A percentile compares a stretch with the other conserved stretches of the same genome.
phyloP scores from a whole-genome alignment of 2,797 vertebrate species.

The Melopsittacus undulatus region DNA sequence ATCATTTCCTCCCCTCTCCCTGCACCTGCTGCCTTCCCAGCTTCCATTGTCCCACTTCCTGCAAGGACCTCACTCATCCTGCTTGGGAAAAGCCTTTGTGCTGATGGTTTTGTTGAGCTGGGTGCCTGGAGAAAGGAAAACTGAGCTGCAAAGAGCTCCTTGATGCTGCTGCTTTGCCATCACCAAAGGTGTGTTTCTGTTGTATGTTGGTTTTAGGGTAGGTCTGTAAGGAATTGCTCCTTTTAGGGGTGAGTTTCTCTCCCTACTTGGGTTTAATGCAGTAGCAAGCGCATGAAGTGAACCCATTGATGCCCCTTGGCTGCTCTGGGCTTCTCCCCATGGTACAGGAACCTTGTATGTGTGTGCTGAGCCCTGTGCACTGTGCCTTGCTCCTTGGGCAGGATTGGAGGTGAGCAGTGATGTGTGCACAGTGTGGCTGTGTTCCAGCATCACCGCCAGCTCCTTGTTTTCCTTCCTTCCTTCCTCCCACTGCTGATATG shows the following conservation, averaged over 20 bases:
- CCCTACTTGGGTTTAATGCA: background rate
- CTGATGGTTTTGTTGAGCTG: background rate
- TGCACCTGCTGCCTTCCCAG: background rate
- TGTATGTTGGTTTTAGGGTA: background rate
- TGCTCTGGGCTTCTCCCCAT: background rate
- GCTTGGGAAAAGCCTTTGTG: background rate
- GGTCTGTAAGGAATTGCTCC: background rate
- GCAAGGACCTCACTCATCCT: fast-evolving
- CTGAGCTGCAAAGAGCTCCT: background rate
- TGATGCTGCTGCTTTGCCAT: background rate
- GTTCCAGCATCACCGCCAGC: background rate
- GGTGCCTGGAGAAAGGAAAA: background rate
- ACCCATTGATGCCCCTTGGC: background rate
- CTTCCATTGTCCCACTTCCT: background rate
- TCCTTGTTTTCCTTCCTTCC: background rate
- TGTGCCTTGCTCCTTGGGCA: fast-evolving
- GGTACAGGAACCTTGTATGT: background rate
- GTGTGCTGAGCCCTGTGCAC: background rate
- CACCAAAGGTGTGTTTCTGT: fast-evolving
- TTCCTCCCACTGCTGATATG: background rate
- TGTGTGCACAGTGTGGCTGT: fast-evolving
- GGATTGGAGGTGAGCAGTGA: fast-evolving
- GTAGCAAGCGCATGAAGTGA: background rate
- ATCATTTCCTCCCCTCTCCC: background rate
- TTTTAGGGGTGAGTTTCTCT: background rate